Percentiles rank a stretch among this genome's conserved stretches.
Conservation (phyloP, 2,888 invertebrate genomes). For the Charanyca ferruginea region DNA sequence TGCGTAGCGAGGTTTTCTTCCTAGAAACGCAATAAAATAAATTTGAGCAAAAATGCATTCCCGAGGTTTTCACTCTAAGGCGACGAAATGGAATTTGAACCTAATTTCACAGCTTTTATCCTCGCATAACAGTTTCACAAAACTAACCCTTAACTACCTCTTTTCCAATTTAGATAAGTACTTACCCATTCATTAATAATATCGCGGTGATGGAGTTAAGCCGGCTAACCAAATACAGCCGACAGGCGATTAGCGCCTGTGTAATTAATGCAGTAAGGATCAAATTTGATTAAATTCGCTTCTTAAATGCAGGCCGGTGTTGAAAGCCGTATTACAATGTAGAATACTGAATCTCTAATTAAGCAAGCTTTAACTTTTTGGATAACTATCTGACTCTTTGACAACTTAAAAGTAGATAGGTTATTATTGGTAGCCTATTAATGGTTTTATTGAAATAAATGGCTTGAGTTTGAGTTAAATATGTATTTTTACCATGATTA, state of each 20-base stretch:
- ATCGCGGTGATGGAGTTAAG: constrained; percentile 11
- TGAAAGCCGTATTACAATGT: constrained; percentile 17
- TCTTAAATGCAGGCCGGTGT: constrained; percentile 13
- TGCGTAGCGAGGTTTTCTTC: too few species aligned
- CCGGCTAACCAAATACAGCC: constrained; percentile 32
- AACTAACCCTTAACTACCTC: not conserved
- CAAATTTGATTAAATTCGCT: constrained; percentile 40
- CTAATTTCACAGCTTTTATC: not conserved
- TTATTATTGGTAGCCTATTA: too few species aligned
- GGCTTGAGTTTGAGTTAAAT: not conserved
- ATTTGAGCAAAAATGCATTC: too few species aligned
- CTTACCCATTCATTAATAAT: constrained; percentile 23
- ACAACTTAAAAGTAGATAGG: constrained; percentile 10
- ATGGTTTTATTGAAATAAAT: constrained; percentile 8
- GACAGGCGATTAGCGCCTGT: constrained; percentile 34
- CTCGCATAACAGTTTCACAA: not conserved
- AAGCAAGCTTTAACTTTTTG: constrained; percentile 40
- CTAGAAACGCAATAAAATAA: too few species aligned
- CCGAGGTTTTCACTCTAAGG: too few species aligned
- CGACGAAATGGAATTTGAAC: not conserved
- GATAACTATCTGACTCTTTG: constrained; percentile 11
- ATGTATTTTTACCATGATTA: too few species aligned
- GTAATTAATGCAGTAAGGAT: constrained; percentile 28
- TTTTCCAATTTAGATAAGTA: constrained; percentile 35
- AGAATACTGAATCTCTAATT: constrained; percentile 33